phyloP scores from a whole-genome alignment of 2,113 vertebrate species.

The Nestor notabilis region DNA sequence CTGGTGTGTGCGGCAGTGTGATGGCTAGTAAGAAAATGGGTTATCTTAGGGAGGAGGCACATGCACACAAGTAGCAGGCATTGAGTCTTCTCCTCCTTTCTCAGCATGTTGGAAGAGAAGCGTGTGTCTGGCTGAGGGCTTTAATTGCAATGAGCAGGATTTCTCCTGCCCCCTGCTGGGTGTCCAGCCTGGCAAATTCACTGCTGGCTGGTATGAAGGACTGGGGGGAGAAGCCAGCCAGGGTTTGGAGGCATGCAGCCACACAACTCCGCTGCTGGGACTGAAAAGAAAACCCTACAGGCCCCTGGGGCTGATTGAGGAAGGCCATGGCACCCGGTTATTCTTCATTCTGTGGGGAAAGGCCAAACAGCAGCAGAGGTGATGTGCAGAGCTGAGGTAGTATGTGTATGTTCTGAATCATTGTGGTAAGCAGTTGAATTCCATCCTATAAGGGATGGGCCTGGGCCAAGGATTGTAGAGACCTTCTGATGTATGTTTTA shows the following conservation, averaged over 20 bases:
- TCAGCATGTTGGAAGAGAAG: neutral
- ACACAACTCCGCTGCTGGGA: neutral
- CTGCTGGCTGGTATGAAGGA: accelerated
- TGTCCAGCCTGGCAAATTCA: neutral
- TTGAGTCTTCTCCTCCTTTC: neutral
- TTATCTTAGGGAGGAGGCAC: neutral
- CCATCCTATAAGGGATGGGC: neutral
- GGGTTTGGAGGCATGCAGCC: neutral
- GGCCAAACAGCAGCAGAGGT: neutral
- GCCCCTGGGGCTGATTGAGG: neutral
- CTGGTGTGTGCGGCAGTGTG: neutral
- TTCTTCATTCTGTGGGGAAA: neutral
- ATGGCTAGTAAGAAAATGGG: neutral
- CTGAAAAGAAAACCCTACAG: neutral
- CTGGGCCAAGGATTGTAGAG: neutral
- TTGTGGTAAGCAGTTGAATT: neutral
- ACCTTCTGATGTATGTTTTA: neutral
- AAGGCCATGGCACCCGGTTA: neutral
- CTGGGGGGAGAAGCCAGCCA: neutral
- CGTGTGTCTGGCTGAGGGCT: neutral
- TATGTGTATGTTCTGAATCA: neutral
- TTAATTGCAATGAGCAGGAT: neutral
- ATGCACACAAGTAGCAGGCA: neutral
- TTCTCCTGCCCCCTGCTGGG: neutral
- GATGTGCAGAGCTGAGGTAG: neutral